Base-by-base conservation (phyloP, 2,888 invertebrate genomes). In the Drosophila longiperda region DNA sequence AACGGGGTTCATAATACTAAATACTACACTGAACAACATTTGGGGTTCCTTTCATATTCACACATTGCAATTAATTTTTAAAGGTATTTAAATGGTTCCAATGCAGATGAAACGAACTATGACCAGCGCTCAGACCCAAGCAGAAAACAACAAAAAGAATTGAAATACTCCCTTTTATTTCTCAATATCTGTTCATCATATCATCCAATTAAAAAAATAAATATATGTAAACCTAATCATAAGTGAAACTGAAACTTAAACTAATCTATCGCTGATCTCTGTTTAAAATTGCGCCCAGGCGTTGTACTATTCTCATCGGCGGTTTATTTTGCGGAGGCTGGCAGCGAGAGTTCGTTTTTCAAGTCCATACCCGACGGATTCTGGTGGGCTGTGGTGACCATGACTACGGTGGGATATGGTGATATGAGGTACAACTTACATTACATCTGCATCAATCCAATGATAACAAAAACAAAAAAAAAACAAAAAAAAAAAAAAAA, bases 301-400 rank as follows among this genome's bases (percentile, higher is more conserved):
- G 99, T 99, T 95, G 99, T 99, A 95, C 97, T 99, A 95, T 99
- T 99, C 96, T 99, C 99, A 94, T 98, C 98, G 95, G 99, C 99
- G 95, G 99, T 99, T 94, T 99, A 99, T 97, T 99, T 99, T 96
- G 99, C 99, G 94, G 99, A 99, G 95, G 99, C 99, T 94, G 99
- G 99, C 95, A 98, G 98, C 95, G 98, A 98, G 96, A 97, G 97
- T 95, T 99, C 99, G 94, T 98, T 98, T 97, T 99, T 99, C 97
- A 98, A 98, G 96, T 99, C 98, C 95, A 99, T 99, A 96, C 99
- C 99, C 94, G 98, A 99, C 96, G 99, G 99, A 95, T 99, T 99
- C 96, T 99, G 99, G 99, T 99, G 99, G 99, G 98, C 98, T 94
- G 98, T 99, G 94, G 99, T 99, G 95, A 99, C 97, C 95, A 97